Evolutionary conservation across 2,888 invertebrate species (phyloP).

Genomic region (Drosophila colorata): DNA sequence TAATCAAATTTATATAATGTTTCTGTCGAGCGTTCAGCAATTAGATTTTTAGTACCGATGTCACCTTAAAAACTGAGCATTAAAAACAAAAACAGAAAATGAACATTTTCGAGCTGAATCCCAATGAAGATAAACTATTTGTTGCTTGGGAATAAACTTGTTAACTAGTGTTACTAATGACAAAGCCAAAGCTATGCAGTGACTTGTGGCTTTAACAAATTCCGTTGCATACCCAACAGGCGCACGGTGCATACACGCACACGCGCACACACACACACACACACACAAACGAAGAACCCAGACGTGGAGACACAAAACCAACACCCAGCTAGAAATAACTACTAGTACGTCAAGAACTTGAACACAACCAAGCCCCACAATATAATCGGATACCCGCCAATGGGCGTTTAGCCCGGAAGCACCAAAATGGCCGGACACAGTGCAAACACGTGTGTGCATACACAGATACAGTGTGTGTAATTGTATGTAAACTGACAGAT

Average conservation of each 20-base stretch:
- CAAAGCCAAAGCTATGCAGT: conserved; percentile 1
- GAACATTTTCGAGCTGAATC: too few species aligned
- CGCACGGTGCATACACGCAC: conserved; percentile 27
- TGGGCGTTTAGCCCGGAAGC: conserved; percentile 5
- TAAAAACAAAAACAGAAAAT: too few species aligned
- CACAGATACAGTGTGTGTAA: not conserved
- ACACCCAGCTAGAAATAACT: conserved; percentile 10
- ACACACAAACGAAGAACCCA: conserved; percentile 3
- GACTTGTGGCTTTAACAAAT: conserved; percentile 2
- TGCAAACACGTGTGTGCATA: not conserved
- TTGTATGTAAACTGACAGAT: too few species aligned
- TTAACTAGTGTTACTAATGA: not conserved
- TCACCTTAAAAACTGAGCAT: too few species aligned
- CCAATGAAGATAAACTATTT: too few species aligned
- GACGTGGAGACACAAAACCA: conserved; percentile 4
- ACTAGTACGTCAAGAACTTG: not conserved
- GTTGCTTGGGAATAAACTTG: not conserved
- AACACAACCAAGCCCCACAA: not conserved
- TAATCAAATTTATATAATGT: too few species aligned
- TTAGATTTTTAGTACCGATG: too few species aligned
- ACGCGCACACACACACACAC: conserved; percentile 9
- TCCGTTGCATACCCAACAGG: conserved; percentile 37
- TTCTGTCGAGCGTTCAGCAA: too few species aligned
- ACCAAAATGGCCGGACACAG: conserved; percentile 2
- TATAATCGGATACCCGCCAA: conserved; percentile 3